Evolutionary conservation across 2,797 vertebrate genomes (phyloP), one percentile per base, ranked within the genome.

Genomic region (Chelidonichthys spinosus): DNA sequence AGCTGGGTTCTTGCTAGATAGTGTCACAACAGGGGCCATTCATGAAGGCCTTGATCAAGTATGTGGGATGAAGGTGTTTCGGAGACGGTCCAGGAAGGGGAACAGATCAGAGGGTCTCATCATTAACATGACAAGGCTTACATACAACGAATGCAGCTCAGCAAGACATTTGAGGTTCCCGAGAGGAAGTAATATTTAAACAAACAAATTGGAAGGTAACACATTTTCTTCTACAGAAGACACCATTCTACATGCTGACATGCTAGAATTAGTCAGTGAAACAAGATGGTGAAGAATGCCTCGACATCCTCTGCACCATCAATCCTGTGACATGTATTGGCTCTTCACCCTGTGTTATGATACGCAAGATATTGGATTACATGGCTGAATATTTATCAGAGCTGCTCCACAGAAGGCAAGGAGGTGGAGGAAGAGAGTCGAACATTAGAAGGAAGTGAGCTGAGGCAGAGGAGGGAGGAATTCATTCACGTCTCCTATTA

Each of bases 401-500:
- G 11, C 56, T 54, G 53, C 49, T 72, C 13, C 11, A 39, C 25
- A 46, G 47, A 63, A 62, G 64, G 67, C 70, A 18, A 52, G 55
- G 62, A 53, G 54, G 49, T 62, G 60, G 64, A 65, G 55, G 25
- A 43, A 43, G 47, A 47, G 37, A 66, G 36, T 14, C 36, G n/a
- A 78, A 74, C 61, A 59, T 71, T 77, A 65, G 36, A 36, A 54
- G 70, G 74, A 79, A 58, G 60, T 25, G 32, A 67, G 63, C 56
- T 35, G 33, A 36, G 62, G 49, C 61, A 47, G 70, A 60, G 59
- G 44, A 65, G 65, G 81, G 55, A 68, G 36, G 76, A 69, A 58
- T 68, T 78, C 60, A 80, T 87, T 89, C 78, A 80, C 78, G 69
- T 85, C 73, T 87, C 54, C 69, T 73, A 69, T 83, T 81, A 75